phyloP scores from a whole-genome alignment of 2,113 vertebrate species.

The Nicator chloris region DNA sequence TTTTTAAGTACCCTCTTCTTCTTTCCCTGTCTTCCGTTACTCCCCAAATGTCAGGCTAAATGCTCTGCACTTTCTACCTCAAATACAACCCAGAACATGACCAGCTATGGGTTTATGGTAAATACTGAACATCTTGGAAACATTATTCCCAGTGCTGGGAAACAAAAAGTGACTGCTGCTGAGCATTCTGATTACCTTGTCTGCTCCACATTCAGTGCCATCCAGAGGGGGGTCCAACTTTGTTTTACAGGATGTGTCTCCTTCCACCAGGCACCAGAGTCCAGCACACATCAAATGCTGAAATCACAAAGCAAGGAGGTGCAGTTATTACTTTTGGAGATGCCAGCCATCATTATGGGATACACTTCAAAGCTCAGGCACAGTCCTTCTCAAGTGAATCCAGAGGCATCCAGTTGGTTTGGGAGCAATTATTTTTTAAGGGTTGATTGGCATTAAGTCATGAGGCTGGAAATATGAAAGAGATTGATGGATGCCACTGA shows the following conservation, averaged over 20 bases:
- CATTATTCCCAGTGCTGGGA: background rate
- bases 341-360: background rate
- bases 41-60: background rate
- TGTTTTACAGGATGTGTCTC: conserved; percentile 92
- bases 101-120: background rate
- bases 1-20: background rate
- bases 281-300: conserved; percentile 95
- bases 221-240: conserved; percentile 97
- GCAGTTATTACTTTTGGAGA: conserved; percentile 1
- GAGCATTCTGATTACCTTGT: conserved; percentile 82
- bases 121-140: background rate
- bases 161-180: background rate
- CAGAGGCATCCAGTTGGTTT: background rate
- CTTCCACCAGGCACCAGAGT: conserved; percentile 95
- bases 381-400: background rate
- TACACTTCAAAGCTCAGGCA: background rate
- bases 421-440: background rate
- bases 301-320: conserved; percentile 53
- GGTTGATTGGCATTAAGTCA: background rate
- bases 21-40: background rate
- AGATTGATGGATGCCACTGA: background rate
- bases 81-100: background rate
- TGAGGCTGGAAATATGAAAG: background rate
- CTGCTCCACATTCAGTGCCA: conserved; percentile 93
- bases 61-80: background rate